Evolutionary conservation across 1,140 invertebrate species (phyloP), one percentile per base, ranked within the genome.

Genomic region (Euwallacea similis): DNA sequence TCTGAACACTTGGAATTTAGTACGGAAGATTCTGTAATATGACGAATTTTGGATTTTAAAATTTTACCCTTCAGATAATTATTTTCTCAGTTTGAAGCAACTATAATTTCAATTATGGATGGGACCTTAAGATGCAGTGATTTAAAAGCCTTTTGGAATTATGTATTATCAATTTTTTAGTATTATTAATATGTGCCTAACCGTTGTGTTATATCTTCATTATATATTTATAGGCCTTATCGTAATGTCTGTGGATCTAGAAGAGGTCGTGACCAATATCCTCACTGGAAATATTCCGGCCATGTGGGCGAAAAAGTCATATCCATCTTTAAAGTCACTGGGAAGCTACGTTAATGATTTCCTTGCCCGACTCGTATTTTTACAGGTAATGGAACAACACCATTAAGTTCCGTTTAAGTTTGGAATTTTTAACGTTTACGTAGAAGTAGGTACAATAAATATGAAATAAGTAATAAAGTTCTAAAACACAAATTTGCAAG

Each of bases 311-410:
- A 86, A 86, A 75, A 90, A 88, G 76, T 95, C 95, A 6, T 98
- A 98, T 83, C 96, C 96, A 6, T 97, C 94, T 6, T 82, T 98
- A 4, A 98, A 98, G 80, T 93, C 95, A 0, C 83, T 98, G 13
- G 93, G 93, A 47, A 92, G 92, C 78, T 98, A 98, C 79, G 85
- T 98, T 44, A 88, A 87, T 72, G 96, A 98, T 82, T 91, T 98
- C 75, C 76, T 97, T 0, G 87, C 87, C 6, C 88, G 96, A 74
- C 83, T 98, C 0, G 84, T 87, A 71, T 98, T 91, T 82, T 84
- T 92, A 76, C 90, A 91, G 87, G 93, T 91, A 16, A 55, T 50
- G 13, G 10, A 33, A 4, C 1, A 4, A 33, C 21, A 33, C 21
- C 1, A 33, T 33, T 33, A 33, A 33, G 21, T 33, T 33, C 21